Percentiles rank a stretch among this genome's conserved stretches.
These are phyloP conservation scores for Celastrina argiolus DNA, from an alignment of 2,888 invertebrate genomes.

Conservation along the genomic window DNA sequence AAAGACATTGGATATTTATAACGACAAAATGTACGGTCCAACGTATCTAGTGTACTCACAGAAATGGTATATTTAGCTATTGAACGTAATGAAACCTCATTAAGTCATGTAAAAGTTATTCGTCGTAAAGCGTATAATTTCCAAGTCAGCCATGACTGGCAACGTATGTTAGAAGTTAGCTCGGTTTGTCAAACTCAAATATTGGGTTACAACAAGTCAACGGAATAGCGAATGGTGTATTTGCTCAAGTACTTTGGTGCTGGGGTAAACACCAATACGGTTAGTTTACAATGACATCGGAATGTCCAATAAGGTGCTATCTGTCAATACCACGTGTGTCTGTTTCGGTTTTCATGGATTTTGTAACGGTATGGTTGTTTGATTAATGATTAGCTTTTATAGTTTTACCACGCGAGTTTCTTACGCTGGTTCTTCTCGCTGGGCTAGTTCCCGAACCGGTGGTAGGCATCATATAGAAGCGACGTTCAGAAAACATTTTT, in stretches of 20 bases:
- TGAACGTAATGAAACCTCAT: too few species aligned
- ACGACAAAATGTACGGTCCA: too few species aligned
- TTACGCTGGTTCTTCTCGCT: too few species aligned
- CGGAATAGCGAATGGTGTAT: conserved; percentile 71
- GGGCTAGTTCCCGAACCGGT: too few species aligned
- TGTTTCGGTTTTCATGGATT: conserved; percentile 9
- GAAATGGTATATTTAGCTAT: too few species aligned
- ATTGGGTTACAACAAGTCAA: conserved; percentile 60
- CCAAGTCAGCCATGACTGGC: conserved; percentile 1
- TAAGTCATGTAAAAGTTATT: background rate
- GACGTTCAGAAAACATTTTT: too few species aligned
- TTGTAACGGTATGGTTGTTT: background rate
- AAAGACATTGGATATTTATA: too few species aligned
- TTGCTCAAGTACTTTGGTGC: conserved; percentile 63
- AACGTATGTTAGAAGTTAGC: conserved; percentile 34
- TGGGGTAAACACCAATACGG: conserved; percentile 67
- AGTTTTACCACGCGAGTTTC: too few species aligned
- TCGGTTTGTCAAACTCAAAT: conserved; percentile 72
- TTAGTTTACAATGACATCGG: conserved; percentile 58
- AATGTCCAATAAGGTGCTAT: conserved; percentile 40
- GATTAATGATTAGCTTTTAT: background rate
- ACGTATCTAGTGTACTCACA: too few species aligned
- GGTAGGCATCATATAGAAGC: too few species aligned
- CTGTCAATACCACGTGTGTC: conserved; percentile 17
- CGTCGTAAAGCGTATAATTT: background rate